Evolutionary conservation across 64 coral and sea anemone genomes (phyloP), one percentile per base, ranked within the genome.

Genomic region (Dendrophyllia cribrosa): DNA sequence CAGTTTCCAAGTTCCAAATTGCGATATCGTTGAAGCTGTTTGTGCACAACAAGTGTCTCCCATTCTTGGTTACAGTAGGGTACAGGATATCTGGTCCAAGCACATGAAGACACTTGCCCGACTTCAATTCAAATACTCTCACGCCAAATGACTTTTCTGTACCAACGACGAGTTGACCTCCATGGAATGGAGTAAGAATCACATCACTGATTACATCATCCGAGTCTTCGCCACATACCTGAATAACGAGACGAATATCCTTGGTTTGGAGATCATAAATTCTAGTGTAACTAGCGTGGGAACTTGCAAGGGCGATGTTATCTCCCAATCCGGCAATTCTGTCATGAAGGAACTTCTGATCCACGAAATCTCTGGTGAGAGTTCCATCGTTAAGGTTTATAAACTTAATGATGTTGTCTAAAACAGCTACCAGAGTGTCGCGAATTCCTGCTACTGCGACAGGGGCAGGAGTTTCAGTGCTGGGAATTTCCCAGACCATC

Each of bases 1-100:
- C 97, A 53, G 97, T 99, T 79, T 99, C 97, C 20, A 99, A 74
- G 63, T 95, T 99, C 97, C 97, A 99, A 56, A 99, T 87, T 67
- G 91, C 91, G 47, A 99, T 86, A 82, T 99, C 97, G 77, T 99
- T 96, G 21, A 87, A 89, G 34, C 88, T 91, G 87, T 96, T 96
- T 59, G 97, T 96, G 19, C 94, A 99, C 10, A 99, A 66, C 90
- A 99, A 93, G 79, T 94, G 88, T 26, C 77, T 94, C 15, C 97
- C 97, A 91, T 94, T 89, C 55, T 76, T 81, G 15, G 91, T 96
- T 4, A 99, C 77, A 0, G 91, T 69, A 11, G 97, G 97, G 88
- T 96, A 88, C 59, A 99, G 63, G 70, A 99, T 99, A 52, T 99
- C 97, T 59, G 91, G 90, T 5, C 97, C 97, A 6, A 99, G 76